Base-by-base conservation (phyloP, 2,888 invertebrate genomes). In the Microplitis manilae region DNA sequence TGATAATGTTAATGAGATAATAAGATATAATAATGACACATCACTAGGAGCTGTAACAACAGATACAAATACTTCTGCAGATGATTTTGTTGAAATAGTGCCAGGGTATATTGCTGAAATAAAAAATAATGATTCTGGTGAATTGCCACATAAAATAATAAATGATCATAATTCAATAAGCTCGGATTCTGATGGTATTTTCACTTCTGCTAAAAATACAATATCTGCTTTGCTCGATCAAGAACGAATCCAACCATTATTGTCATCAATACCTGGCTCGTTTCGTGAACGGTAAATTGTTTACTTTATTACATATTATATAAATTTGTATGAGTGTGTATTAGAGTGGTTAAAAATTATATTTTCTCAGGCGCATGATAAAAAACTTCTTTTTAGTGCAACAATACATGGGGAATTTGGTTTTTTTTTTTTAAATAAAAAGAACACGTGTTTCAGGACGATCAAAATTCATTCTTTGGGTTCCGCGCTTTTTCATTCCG, bases 141-240 rank as follows among this genome's bases (percentile, higher is more conserved):
- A 84, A 20, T 76, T 79, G 39, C 77, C 74, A 41, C 81, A 80
- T 20, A 84, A 81, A 75, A 59, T 69, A 15, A 61, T 60, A 67
- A 76, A 62, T 20, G 86, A 86, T 92, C 93, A 87, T 85, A 91
- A 93, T 83, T 94, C 94, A 8, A 87, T 93, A 69, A 95, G 95
- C 87, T 95, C 95, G 13, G 95, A 95, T 86, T 95, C 95, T 1
- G 95, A 95, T 86, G 92, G 93, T 85, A 90, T 93, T 68, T 91
- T 93, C 83, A 94, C 94, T 82, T 94, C 95, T 72, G 90, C 93
- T 61, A 95, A 94, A 90, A 85, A 86, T 61, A 85, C 86, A 62
- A 86, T 87, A 40, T 87, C 90, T 38, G 79, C 80, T 39, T 87
- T 87, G 40, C 77, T 86, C 17, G 89, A 89, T 74, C 87, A 88